Conservation (phyloP, 2,113 vertebrate species). For the Columbina picui region DNA sequence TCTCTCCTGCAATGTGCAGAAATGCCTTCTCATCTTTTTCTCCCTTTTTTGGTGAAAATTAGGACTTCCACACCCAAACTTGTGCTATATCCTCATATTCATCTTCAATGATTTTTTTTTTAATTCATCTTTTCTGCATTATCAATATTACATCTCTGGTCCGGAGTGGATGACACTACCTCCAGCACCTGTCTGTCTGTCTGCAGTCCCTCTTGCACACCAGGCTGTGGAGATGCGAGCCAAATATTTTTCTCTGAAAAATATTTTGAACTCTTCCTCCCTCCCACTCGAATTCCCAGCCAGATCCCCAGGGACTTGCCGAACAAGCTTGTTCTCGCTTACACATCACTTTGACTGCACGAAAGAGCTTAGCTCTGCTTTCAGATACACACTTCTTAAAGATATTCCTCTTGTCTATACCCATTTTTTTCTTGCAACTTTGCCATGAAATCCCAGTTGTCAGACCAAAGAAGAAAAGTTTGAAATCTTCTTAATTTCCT, state of each 20-base stretch:
- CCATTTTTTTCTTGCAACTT: not conserved
- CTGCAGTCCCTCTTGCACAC: not conserved
- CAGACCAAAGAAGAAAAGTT: not conserved
- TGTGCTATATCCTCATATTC: not conserved
- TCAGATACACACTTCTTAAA: not conserved
- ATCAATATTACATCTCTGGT: fast-evolving
- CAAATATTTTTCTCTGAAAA: not conserved
- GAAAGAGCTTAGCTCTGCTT: not conserved
- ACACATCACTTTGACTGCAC: fast-evolving
- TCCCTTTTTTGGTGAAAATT: not conserved
- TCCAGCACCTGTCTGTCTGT: not conserved
- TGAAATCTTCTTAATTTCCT: not conserved
- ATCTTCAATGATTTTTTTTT: not conserved
- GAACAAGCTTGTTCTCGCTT: not conserved
- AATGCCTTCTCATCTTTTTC: not conserved
- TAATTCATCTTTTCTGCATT: fast-evolving
- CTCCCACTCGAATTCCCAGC: not conserved
- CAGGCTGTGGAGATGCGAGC: not conserved
- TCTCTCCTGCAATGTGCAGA: not conserved
- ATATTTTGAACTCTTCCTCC: conserved; percentile 1
- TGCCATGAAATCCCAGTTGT: not conserved
- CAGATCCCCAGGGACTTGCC: not conserved
- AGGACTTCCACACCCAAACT: not conserved
- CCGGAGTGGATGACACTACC: not conserved
- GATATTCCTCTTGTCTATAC: not conserved